Conservation (phyloP, 2,797 vertebrate species). For the Pachyuromys duprasi region DNA sequence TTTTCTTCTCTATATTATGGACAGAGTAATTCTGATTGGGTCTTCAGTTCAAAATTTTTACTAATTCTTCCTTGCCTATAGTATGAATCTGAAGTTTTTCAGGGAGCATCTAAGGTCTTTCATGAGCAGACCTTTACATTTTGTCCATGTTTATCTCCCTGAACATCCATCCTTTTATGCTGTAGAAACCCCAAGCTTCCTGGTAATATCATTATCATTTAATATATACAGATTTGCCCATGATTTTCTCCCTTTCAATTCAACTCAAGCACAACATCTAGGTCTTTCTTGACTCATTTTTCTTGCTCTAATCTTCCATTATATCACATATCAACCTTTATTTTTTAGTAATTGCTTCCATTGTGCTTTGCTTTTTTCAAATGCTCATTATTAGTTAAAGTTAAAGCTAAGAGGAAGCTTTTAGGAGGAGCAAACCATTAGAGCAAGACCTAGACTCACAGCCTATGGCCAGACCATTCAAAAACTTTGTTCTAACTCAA, state of each 20-base stretch:
- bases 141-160: neutral
- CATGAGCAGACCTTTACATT: neutral
- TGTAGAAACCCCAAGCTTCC: neutral
- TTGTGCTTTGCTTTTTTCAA: slow-evolving; percentile 29
- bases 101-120: neutral
- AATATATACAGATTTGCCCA: neutral
- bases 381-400: slow-evolving; percentile 16
- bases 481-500: slow-evolving; percentile 10
- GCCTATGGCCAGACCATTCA: neutral
- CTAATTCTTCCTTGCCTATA: neutral
- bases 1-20: neutral
- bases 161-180: neutral
- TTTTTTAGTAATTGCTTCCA: neutral
- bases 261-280: neutral
- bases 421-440: neutral
- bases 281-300: neutral
- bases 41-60: neutral
- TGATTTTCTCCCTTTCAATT: slow-evolving; percentile 9
- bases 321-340: neutral
- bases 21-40: neutral
- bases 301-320: neutral
- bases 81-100: slow-evolving; percentile 28
- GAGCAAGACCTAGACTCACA: neutral
- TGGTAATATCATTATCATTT: neutral
- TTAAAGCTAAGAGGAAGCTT: neutral